phyloP scores from a whole-genome alignment of 2,113 vertebrate genomes.

The Colaptes auratus region DNA sequence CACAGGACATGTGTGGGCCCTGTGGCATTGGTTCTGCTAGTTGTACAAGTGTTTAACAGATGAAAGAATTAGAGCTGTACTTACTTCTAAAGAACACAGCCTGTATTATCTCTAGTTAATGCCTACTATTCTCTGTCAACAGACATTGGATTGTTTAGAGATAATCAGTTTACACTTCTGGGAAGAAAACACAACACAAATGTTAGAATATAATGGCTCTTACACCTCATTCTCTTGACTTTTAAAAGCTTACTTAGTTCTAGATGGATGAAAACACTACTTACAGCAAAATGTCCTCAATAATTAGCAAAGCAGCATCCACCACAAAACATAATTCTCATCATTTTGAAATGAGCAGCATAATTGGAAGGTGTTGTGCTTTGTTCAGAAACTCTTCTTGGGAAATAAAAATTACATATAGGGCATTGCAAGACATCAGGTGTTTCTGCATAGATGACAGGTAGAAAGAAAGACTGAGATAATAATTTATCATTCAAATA shows the following conservation, averaged over 20 bases:
- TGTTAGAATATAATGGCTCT: not conserved
- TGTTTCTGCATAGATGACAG: not conserved
- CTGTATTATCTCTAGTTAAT: not conserved
- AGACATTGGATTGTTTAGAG: not conserved
- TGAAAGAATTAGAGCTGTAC: not conserved
- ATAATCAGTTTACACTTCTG: constrained; percentile 16
- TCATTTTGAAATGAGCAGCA: not conserved
- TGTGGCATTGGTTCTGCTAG: not conserved
- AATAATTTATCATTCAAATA: not conserved
- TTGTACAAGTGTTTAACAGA: not conserved
- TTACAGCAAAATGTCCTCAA: not conserved
- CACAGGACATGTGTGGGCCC: not conserved
- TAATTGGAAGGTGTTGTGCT: not conserved
- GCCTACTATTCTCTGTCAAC: not conserved
- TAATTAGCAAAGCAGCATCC: not conserved
- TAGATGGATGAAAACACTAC: not conserved
- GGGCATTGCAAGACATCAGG: not conserved
- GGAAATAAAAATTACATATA: not conserved
- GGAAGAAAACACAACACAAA: not conserved
- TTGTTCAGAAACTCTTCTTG: not conserved
- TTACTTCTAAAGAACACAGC: not conserved
- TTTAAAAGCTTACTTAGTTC: not conserved
- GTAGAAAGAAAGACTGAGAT: not conserved
- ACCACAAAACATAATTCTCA: not conserved
- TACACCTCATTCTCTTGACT: not conserved